Base-by-base conservation (phyloP, 2,888 invertebrate genomes). In the Bhutanitis thaidina region DNA sequence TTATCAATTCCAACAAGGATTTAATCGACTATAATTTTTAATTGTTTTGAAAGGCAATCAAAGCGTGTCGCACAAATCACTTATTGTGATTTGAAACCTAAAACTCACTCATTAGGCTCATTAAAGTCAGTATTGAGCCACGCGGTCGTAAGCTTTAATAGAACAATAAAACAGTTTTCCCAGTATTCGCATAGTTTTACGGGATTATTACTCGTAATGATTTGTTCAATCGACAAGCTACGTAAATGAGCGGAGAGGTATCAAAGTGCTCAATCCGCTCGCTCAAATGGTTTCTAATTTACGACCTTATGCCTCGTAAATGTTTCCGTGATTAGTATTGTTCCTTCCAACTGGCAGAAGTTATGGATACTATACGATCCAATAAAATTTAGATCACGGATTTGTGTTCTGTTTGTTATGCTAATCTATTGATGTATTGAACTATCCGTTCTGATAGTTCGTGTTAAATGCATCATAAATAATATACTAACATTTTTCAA, bases 321-420 rank as follows among this genome's bases (percentile, higher is more conserved):
- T 56, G 60, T 69, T 69, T 64, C 60, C 65, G 58, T 71, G 64
- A 72, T 74, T 71, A 64, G 61, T 49, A 71, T 75, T 76, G 74
- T 77, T 71, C 62, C 51, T 43, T 36, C 34, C 36, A 39, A 46
- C 34, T 34, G 13, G 25, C 41, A 44, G 38, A 48, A 51, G 50
- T 55, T 44, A 54, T 59, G 50, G 52, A 55, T 53, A 44, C 38
- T 41, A 45, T 52, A 54, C 39, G 37, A 15, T 39, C 44, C 36
- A 35, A 53, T 61, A 56, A 59, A 58, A 34, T 41, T 55, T 43
- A 10, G 37, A 49, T 45, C 39, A 38, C 13, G 37, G 13, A 47
- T 55, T 55, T 51, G 37, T 37, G 1, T 10, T 39, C n/a, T 16
- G n/a, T 32, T 45, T 49, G 47, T 38, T 49, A 53, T 41, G 51